Evolutionary conservation across 2,113 vertebrate species (phyloP).

Genomic region (Oncorhynchus clarkii): DNA sequence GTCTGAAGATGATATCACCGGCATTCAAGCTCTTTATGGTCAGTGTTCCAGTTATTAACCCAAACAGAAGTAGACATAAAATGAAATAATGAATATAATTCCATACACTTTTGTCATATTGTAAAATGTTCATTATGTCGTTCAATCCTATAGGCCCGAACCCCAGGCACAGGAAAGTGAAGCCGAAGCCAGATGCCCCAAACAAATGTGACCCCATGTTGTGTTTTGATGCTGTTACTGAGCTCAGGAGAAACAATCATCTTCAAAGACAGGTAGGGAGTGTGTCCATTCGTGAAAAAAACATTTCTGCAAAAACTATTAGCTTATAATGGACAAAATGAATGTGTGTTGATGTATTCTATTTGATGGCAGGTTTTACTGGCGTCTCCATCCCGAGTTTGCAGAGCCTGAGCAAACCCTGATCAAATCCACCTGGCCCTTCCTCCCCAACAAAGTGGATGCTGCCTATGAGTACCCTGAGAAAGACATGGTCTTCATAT

Average conservation of each 20-base stretch:
- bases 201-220: conserved; percentile 72
- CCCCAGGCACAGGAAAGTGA: conserved; percentile 58
- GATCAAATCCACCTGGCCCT: conserved; percentile 92
- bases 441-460: conserved; percentile 86
- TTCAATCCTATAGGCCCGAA: conserved; percentile 64
- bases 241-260: conserved; percentile 75
- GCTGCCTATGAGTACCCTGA: conserved; percentile 89
- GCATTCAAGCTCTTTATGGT: conserved; percentile 95
- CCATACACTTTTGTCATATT: background rate
- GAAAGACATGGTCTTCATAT: conserved; percentile 85
- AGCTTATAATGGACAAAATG: background rate
- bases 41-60: background rate
- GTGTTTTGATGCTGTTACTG: conserved; percentile 74
- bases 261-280: conserved; percentile 77
- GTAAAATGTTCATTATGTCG: background rate
- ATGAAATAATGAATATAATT: too few relatives aligned
- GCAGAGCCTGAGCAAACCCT: conserved; percentile 79
- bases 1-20: conserved; percentile 87
- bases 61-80: background rate
- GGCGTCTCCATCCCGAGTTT: conserved; percentile 90
- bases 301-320: too few relatives aligned
- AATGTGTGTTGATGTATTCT: background rate
- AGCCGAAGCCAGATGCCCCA: conserved; percentile 73
- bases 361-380: conserved; percentile 83
- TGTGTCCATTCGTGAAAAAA: background rate